Conservation (phyloP, 2,113 vertebrate species). For the Epinephelus cyanopodus region DNA sequence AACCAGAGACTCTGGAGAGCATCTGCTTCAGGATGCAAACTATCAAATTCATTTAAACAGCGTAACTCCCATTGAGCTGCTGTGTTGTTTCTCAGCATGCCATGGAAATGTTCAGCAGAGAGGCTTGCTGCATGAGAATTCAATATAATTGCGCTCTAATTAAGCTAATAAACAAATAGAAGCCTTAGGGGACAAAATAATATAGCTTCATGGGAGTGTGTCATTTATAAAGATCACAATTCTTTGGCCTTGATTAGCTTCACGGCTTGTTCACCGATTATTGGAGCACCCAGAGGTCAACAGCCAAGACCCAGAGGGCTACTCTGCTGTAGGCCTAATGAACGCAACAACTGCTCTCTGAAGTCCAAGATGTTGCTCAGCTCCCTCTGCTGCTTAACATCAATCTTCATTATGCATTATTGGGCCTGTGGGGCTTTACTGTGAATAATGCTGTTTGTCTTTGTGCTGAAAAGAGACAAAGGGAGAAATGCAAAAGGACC, state of each 20-base stretch:
- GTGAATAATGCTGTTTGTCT: slow-evolving; percentile 69
- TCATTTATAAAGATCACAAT: slow-evolving; percentile 69
- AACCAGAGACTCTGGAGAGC: slow-evolving; percentile 40
- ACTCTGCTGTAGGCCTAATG: slow-evolving; percentile 50
- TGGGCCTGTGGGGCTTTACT: slow-evolving; percentile 48
- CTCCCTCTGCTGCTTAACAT: slow-evolving; percentile 41
- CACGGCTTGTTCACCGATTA: slow-evolving; percentile 54
- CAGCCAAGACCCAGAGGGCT: slow-evolving; percentile 20
- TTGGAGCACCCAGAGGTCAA: slow-evolving; percentile 63
- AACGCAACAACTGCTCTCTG: slow-evolving; percentile 56
- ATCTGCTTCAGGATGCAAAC: slow-evolving; percentile 46
- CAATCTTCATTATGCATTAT: slow-evolving; percentile 65
- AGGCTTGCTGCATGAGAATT: slow-evolving; percentile 48
- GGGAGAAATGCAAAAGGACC: slow-evolving; percentile 19
- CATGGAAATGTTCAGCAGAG: slow-evolving; percentile 47
- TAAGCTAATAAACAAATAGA: slow-evolving; percentile 80
- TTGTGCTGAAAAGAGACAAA: slow-evolving; percentile 33
- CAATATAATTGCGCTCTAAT: slow-evolving; percentile 72
- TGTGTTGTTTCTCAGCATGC: slow-evolving; percentile 48
- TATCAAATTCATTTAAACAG: slow-evolving; percentile 48
- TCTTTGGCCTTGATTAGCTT: slow-evolving; percentile 69
- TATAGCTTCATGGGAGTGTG: slow-evolving; percentile 51
- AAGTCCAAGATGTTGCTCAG: slow-evolving; percentile 51
- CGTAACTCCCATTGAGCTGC: slow-evolving; percentile 35
- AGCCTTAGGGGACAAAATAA: slow-evolving; percentile 64